Evolutionary conservation across 1,140 invertebrate genomes (phyloP), one percentile per base, ranked within the genome.

Genomic region (Zophobas atratus): DNA sequence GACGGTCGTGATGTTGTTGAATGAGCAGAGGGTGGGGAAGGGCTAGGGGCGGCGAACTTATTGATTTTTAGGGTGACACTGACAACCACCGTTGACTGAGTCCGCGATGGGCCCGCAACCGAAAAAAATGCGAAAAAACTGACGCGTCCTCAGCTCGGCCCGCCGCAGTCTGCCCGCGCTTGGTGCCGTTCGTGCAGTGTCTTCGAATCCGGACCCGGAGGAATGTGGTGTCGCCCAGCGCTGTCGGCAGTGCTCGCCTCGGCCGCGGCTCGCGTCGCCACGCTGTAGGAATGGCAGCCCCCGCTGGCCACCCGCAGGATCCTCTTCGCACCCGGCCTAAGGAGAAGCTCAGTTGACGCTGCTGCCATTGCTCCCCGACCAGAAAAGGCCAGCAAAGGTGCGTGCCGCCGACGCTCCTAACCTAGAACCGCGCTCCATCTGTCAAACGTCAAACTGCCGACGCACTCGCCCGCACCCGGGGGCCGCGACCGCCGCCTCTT

Each of bases 31-130:
- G 83, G 83, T 82, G 85, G 84, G 82, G 83, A 84, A 85, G 87
- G 86, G 85, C 84, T 86, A 86, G 85, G 84, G 86, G 87, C 86
- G 88, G 86, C 86, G 86, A 88, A 90, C 88, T 88, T 90, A 91
- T 90, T 91, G 89, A 90, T 91, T 90, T 90, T 90, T 90, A 89
- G 89, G 89, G 89, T 90, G 89, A 91, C 89, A 90, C 88, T 90
- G 89, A 89, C 89, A 89, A 89, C 87, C 83, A 77, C 80, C 84
- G 86, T 87, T 84, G 86, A 87, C 86, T 87, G 82, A 83, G 79
- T 86, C 86, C 87, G 86, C 87, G 86, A 87, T 86, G 84, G 86
- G 88, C 86, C 87, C 85, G 86, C 82, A 84, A 87, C 84, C 82
- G 82, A 87, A 88, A 88, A 88, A 86, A 86, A 84, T 84, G 84